Percentiles rank a stretch among this genome's conserved stretches.
Evolutionary conservation across 2,888 invertebrate species (phyloP).

Genomic region (Eurytoma californica): DNA sequence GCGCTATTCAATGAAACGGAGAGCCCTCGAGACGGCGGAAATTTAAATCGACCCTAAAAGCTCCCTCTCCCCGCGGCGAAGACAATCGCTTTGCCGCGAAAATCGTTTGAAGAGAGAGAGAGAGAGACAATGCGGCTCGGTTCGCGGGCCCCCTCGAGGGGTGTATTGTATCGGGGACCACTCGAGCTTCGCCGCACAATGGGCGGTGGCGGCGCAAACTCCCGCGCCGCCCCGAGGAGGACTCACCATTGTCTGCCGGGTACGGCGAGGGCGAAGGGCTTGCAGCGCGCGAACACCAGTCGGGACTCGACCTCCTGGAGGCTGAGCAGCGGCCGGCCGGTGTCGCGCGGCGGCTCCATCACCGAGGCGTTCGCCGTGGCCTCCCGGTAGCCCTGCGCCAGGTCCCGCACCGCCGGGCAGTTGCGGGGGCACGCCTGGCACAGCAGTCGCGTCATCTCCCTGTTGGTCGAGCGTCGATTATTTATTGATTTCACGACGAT

Average conservation of each 20-base stretch:
- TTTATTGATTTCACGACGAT: neutral
- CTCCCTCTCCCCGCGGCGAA: too few relatives aligned
- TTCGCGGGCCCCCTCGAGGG: too few relatives aligned
- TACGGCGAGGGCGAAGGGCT: slow-evolving; percentile 89
- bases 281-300: slow-evolving; percentile 92
- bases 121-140: too few relatives aligned
- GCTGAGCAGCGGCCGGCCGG: slow-evolving; percentile 86
- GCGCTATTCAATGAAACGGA: too few relatives aligned
- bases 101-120: too few relatives aligned
- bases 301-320: slow-evolving; percentile 91
- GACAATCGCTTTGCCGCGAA: too few relatives aligned
- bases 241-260: slow-evolving; percentile 87
- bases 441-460: slow-evolving; percentile 73
- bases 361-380: slow-evolving; percentile 89
- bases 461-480: slow-evolving; percentile 46
- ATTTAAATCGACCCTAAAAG: too few relatives aligned
- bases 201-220: neutral
- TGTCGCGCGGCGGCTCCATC: slow-evolving; percentile 89
- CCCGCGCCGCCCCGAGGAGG: neutral
- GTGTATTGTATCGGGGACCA: too few relatives aligned
- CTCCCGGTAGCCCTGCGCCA: slow-evolving; percentile 81
- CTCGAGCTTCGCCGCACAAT: too few relatives aligned
- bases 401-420: slow-evolving; percentile 69
- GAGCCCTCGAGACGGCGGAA: too few relatives aligned
- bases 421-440: slow-evolving; percentile 70